phyloP scores from a whole-genome alignment of 2,888 invertebrate species.

The Timandra comae region DNA sequence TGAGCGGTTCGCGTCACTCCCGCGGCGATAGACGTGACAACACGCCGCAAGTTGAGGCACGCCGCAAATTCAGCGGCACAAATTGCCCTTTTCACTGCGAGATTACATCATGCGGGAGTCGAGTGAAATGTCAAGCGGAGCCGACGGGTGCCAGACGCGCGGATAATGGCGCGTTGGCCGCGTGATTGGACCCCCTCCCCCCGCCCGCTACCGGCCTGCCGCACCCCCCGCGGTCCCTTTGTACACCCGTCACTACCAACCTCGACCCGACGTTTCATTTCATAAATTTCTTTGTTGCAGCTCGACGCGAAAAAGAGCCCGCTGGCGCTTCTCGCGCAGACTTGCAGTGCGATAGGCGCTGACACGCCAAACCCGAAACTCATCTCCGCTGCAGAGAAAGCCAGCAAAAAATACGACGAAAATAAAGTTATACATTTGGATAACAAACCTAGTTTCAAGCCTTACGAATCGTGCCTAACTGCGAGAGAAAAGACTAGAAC shows the following conservation, averaged over 20 bases:
- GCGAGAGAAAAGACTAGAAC: constrained; percentile 81
- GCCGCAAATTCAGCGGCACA: constrained; percentile 76
- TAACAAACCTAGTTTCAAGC: constrained; percentile 83
- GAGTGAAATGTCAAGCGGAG: constrained; percentile 77
- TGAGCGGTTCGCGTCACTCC: constrained; percentile 25
- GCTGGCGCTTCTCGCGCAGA: constrained; percentile 94
- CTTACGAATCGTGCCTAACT: constrained; percentile 82
- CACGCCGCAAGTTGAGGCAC: constrained; percentile 66
- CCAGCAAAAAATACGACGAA: constrained; percentile 80
- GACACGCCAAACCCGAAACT: constrained; percentile 89
- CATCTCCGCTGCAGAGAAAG: constrained; percentile 84
- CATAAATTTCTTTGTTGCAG: constrained; percentile 83
- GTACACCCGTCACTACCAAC: constrained; percentile 70
- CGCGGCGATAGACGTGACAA: constrained; percentile 68
- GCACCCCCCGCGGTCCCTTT: constrained; percentile 60
- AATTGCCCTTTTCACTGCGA: constrained; percentile 77
- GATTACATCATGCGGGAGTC: constrained; percentile 77
- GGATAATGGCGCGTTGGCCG: constrained; percentile 77
- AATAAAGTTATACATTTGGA: constrained; percentile 74
- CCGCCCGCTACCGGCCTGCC: constrained; percentile 38
- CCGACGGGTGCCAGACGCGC: constrained; percentile 76
- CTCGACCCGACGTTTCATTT: constrained; percentile 71
- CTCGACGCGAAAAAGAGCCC: constrained; percentile 99
- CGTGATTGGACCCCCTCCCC: constrained; percentile 70
- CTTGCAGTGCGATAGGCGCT: constrained; percentile 97